phyloP scores from a whole-genome alignment of 2,888 invertebrate species.

The Drepana falcataria region DNA sequence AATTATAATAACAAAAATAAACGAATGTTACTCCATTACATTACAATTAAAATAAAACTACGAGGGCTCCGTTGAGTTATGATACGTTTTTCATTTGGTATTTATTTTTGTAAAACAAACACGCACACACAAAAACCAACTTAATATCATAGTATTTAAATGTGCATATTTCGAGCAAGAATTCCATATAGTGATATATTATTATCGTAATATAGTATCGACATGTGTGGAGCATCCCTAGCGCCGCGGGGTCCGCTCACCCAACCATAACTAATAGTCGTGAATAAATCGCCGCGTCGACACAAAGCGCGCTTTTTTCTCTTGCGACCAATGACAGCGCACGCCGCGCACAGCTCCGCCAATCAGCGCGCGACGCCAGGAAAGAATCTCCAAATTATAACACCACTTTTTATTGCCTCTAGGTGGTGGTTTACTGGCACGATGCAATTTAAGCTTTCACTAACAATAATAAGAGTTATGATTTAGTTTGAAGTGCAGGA shows the following conservation, averaged over 20 bases:
- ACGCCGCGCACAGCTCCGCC: slow-evolving; percentile 41
- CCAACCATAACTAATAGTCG: slow-evolving; percentile 75
- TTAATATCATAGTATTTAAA: too few species aligned
- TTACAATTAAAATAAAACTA: too few species aligned
- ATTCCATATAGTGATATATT: too few species aligned
- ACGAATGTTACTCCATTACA: too few species aligned
- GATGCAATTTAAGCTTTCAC: slow-evolving; percentile 35
- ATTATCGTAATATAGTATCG: too few species aligned
- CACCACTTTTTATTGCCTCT: slow-evolving; percentile 54
- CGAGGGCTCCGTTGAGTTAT: too few species aligned
- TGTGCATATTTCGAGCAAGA: too few species aligned
- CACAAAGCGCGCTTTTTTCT: slow-evolving; percentile 65
- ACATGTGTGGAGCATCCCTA: slow-evolving; percentile 32
- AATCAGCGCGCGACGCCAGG: slow-evolving; percentile 50
- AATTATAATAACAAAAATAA: too few species aligned
- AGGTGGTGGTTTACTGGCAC: slow-evolving; percentile 47
- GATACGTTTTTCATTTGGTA: too few species aligned
- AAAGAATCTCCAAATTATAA: slow-evolving; percentile 69
- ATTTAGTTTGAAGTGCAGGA: slow-evolving; percentile 20
- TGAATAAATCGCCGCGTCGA: slow-evolving; percentile 66
- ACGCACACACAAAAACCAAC: too few species aligned
- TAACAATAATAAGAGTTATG: slow-evolving; percentile 17
- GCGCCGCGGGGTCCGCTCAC: slow-evolving; percentile 39
- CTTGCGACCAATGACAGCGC: slow-evolving; percentile 55
- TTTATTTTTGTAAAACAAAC: too few species aligned